phyloP scores from a whole-genome alignment of 1,140 invertebrate genomes.

The Samia ricini region DNA sequence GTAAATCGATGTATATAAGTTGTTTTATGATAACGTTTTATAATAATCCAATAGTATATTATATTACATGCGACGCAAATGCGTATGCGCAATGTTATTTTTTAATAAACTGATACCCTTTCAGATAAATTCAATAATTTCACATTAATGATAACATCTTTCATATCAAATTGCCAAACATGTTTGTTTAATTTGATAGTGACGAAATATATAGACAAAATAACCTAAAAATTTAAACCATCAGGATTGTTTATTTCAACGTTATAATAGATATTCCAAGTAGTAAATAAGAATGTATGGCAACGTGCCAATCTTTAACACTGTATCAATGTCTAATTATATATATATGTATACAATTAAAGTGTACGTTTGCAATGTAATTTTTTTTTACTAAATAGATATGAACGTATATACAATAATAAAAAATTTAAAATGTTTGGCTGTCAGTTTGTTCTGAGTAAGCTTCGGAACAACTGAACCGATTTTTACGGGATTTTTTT shows the following conservation, averaged over 20 bases:
- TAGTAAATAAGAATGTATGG: neutral
- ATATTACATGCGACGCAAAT: neutral
- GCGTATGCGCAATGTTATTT: neutral
- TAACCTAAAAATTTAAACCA: neutral
- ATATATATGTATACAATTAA: no score
- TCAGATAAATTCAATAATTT: neutral
- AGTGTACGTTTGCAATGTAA: no score
- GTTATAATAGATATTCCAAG: no score
- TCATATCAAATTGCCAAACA: neutral
- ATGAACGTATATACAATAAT: neutral
- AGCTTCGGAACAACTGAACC: no score
- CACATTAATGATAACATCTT: neutral
- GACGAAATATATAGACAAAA: neutral
- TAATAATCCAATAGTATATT: neutral
- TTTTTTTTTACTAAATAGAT: neutral
- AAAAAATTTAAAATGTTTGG: no score
- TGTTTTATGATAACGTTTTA: no score
- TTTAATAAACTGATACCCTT: neutral
- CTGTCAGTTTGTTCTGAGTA: no score
- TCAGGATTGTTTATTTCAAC: neutral
- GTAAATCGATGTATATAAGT: no score
- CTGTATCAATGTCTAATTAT: no score
- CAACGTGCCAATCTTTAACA: neutral
- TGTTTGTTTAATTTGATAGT: neutral
- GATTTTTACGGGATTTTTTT: no score